These are phyloP conservation scores for Entomobrya proxima DNA, from an alignment of 2,888 invertebrate species.

Conservation along the genomic window DNA sequence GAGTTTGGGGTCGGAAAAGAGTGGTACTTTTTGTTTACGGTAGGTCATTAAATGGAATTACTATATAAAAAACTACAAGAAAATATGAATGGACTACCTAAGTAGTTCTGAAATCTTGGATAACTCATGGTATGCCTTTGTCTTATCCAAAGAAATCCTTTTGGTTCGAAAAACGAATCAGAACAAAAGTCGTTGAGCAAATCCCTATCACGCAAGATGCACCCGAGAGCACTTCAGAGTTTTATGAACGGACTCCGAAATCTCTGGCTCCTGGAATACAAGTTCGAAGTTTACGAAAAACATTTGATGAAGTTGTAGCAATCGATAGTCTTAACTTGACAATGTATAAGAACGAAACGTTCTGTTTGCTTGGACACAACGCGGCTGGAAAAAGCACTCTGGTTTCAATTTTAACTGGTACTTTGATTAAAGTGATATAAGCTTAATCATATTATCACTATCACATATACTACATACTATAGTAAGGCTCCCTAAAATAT, in stretches of 20 bases:
- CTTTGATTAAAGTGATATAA: no score
- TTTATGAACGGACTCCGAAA: conserved; percentile 77
- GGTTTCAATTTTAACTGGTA: conserved; percentile 84
- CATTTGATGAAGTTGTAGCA: conserved; percentile 78
- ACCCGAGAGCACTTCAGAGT: conserved; percentile 27
- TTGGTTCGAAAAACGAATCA: not conserved
- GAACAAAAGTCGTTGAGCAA: not conserved
- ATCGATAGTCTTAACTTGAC: conserved; percentile 85
- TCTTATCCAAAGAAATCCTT: conserved; percentile 50
- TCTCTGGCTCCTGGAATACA: conserved; percentile 77
- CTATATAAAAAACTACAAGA: not conserved
- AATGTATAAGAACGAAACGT: conserved; percentile 88
- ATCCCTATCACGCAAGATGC: not conserved
- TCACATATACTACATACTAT: no score
- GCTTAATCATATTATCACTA: no score
- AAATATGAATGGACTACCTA: not conserved
- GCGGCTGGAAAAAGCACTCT: conserved; percentile 90
- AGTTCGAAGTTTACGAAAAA: conserved; percentile 76
- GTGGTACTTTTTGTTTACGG: conserved; percentile 82
- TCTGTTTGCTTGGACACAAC: conserved; percentile 83
- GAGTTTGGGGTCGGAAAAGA: conserved; percentile 83
- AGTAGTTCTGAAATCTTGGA: no score
- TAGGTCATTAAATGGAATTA: conserved; percentile 76
- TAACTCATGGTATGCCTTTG: no score
- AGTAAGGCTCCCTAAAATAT: not conserved